A percentile compares a stretch with the other conserved stretches of the same genome.
Conservation (phyloP, 2,888 invertebrate genomes). For the Caradrina clavipalpis region DNA sequence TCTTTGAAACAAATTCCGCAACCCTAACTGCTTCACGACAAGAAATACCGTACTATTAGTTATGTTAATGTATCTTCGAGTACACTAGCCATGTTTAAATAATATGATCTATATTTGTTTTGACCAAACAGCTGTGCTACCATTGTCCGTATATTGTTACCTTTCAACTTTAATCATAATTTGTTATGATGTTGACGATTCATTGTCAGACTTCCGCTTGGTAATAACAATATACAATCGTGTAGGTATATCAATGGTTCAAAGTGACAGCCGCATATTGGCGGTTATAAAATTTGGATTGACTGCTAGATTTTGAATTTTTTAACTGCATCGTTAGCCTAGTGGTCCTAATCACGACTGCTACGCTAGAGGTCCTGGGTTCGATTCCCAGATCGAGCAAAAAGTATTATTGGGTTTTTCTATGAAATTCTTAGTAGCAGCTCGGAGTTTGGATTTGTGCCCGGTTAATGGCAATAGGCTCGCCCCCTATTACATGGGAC, state of each 20-base stretch:
- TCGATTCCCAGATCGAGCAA: too few relatives aligned
- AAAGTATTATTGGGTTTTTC: too few relatives aligned
- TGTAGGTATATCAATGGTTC: background rate
- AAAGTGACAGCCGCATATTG: background rate
- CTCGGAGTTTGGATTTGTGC: too few relatives aligned
- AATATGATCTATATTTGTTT: constrained; percentile 44
- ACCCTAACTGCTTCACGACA: background rate
- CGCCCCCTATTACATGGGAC: too few relatives aligned
- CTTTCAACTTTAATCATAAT: constrained; percentile 33
- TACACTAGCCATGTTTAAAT: constrained; percentile 34
- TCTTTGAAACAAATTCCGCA: too few relatives aligned
- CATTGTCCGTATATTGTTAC: constrained; percentile 44
- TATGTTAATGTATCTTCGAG: background rate
- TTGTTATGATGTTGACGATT: constrained; percentile 29
- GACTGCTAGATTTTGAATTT: too few relatives aligned
- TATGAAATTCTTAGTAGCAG: too few relatives aligned
- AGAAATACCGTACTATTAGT: background rate
- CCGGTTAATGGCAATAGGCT: too few relatives aligned
- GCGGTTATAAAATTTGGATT: too few relatives aligned
- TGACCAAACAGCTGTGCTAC: constrained; percentile 7
- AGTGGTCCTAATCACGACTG: too few relatives aligned
- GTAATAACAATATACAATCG: background rate
- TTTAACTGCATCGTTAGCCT: too few relatives aligned
- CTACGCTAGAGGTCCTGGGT: too few relatives aligned
- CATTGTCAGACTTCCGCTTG: constrained; percentile 40